Percentiles rank a stretch among this genome's conserved stretches.
phyloP scores from a whole-genome alignment of 92 coral and sea anemone species.

The Zoanthus solanderi region DNA sequence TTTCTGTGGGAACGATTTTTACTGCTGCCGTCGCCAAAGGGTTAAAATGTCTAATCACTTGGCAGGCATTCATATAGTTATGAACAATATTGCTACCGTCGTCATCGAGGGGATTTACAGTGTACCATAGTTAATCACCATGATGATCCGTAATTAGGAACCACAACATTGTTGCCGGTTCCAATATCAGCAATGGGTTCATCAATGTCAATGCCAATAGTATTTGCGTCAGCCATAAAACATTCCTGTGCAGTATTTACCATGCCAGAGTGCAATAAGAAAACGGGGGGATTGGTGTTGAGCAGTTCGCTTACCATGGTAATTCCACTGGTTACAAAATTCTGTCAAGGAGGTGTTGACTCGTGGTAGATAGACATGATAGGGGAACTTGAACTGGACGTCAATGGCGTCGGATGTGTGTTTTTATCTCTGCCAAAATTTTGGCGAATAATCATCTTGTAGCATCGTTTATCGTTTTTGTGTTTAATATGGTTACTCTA shows the following conservation, averaged over 20 bases:
- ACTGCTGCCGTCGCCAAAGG: too few relatives aligned
- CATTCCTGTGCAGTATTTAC: constrained; percentile 8
- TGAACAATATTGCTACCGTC: constrained; percentile 3
- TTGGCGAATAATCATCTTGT: too few relatives aligned
- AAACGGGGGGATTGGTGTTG: constrained; percentile 59
- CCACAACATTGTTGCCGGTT: constrained; percentile 1
- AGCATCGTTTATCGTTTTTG: too few relatives aligned
- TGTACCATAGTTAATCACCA: background rate
- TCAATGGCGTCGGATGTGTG: too few relatives aligned
- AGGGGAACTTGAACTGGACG: too few relatives aligned
- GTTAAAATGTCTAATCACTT: constrained; percentile 4
- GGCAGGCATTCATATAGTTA: constrained; percentile 25
- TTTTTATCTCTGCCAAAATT: too few relatives aligned
- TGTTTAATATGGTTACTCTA: too few relatives aligned
- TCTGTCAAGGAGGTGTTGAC: constrained; percentile 64
- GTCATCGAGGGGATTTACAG: background rate
- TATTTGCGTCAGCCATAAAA: background rate
- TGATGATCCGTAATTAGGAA: background rate
- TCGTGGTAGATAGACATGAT: constrained; percentile 58
- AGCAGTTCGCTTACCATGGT: constrained; percentile 64
- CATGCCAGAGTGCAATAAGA: constrained; percentile 30
- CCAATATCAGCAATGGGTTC: background rate
- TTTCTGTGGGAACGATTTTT: too few relatives aligned
- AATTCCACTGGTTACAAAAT: constrained; percentile 72
- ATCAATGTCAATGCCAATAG: constrained; percentile 7